Evolutionary conservation across 1,140 invertebrate genomes (phyloP).

Genomic region (Drosophila sp.): DNA sequence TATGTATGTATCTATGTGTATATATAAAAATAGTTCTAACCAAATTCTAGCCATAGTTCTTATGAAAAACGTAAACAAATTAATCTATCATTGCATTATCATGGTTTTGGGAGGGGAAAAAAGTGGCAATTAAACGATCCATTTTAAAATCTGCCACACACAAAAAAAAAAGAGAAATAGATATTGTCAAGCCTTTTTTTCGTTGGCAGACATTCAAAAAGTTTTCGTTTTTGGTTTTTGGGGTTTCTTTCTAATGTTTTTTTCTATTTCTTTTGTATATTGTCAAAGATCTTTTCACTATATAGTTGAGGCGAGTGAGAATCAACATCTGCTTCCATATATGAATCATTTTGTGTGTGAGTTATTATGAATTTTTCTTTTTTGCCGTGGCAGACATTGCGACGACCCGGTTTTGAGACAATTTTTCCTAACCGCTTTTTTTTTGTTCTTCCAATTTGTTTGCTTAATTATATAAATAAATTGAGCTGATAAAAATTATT

Average conservation of each 20-base stretch:
- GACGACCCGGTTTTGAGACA: conserved; percentile 60
- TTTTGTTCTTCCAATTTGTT: conserved; percentile 17
- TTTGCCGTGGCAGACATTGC: conserved; percentile 60
- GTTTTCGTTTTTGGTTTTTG: neutral
- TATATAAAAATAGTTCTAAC: conserved; percentile 2
- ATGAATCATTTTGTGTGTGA: conserved; percentile 66
- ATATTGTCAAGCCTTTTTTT: conserved; percentile 33
- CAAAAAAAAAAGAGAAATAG: conserved; percentile 8
- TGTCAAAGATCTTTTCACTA: conserved; percentile 34
- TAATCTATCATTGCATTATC: conserved; percentile 75
- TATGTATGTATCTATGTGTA: conserved; percentile 21
- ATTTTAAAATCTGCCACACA: conserved; percentile 63
- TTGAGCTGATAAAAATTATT: conserved; percentile 55
- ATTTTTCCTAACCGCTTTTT: conserved; percentile 24
- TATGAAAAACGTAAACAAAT: conserved; percentile 74
- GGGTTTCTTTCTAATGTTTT: neutral
- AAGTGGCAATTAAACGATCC: conserved; percentile 72
- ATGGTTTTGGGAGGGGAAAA: conserved; percentile 41
- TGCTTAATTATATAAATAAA: conserved; percentile 56
- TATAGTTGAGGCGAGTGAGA: conserved; percentile 34
- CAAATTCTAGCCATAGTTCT: conserved; percentile 34
- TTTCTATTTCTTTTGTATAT: conserved; percentile 39
- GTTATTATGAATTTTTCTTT: conserved; percentile 47
- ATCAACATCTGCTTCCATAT: conserved; percentile 70
- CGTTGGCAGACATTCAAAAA: conserved; percentile 69